phyloP scores from a whole-genome alignment of 2,113 vertebrate species.

The Pelecanoides urinatrix region DNA sequence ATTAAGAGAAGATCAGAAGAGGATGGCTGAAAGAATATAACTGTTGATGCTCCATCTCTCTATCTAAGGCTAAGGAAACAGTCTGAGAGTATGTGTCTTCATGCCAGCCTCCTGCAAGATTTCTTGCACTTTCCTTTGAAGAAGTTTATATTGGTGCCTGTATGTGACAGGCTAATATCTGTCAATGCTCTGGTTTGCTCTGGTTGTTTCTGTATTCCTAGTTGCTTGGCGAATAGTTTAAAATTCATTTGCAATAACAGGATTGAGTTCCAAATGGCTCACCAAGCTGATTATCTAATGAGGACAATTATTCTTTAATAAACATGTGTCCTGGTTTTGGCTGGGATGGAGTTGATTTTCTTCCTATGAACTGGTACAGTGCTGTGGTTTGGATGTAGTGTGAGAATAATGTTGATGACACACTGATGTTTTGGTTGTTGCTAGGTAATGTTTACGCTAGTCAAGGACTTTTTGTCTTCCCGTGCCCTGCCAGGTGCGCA shows the following conservation, averaged over 20 bases:
- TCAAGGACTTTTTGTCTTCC: no score
- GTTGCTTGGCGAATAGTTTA: neutral
- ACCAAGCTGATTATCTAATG: neutral
- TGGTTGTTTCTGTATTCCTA: neutral
- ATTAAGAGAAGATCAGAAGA: neutral
- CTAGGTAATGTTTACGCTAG: no score
- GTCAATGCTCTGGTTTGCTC: neutral
- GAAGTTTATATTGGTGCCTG: neutral
- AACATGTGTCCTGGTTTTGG: no score
- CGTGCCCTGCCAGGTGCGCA: no score
- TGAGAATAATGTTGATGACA: no score
- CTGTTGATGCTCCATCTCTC: neutral
- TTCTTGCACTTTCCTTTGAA: neutral
- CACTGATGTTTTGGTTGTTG: no score
- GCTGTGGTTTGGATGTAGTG: no score
- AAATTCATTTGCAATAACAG: neutral
- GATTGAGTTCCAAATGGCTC: neutral
- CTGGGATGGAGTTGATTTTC: no score
- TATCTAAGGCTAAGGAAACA: neutral
- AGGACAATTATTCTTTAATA: neutral
- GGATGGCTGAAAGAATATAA: neutral
- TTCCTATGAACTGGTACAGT: no score
- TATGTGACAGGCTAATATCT: neutral
- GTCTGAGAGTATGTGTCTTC: neutral
- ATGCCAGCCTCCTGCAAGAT: neutral